phyloP scores from a whole-genome alignment of 2,113 vertebrate genomes.

The Myiozetetes cayanensis region DNA sequence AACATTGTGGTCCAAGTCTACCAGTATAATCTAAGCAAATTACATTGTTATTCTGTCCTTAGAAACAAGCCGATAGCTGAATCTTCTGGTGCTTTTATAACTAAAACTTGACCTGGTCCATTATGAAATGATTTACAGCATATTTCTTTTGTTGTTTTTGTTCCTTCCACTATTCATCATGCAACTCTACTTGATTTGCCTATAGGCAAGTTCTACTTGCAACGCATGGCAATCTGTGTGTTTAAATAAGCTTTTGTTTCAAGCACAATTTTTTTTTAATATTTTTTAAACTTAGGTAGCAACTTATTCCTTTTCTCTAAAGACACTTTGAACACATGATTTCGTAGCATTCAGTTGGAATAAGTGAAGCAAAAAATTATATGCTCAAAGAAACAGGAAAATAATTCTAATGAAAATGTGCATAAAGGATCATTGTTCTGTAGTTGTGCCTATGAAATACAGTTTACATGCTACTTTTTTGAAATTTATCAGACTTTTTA shows the following conservation, averaged over 20 bases:
- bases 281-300: background rate
- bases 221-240: background rate
- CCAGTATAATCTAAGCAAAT: background rate
- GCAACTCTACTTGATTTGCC: slow-evolving; percentile 11
- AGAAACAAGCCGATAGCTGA: background rate
- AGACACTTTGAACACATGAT: background rate
- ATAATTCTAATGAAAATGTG: slow-evolving; percentile 37
- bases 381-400: slow-evolving; percentile 26
- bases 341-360: background rate
- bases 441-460: background rate
- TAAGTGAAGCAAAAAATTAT: slow-evolving; percentile 33
- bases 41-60: background rate
- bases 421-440: background rate
- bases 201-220: background rate
- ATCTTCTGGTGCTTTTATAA: background rate
- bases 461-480: background rate
- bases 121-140: slow-evolving; percentile 37
- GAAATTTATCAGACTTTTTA: slow-evolving; percentile 23
- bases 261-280: background rate
- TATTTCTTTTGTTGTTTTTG: slow-evolving; percentile 35
- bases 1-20: background rate
- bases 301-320: slow-evolving; percentile 3
- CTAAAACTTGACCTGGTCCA: background rate
- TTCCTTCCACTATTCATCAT: background rate
- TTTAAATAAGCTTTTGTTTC: slow-evolving; percentile 37